Evolutionary conservation across 2,113 vertebrate species (phyloP).

Genomic region (Solenodon paradoxus): DNA sequence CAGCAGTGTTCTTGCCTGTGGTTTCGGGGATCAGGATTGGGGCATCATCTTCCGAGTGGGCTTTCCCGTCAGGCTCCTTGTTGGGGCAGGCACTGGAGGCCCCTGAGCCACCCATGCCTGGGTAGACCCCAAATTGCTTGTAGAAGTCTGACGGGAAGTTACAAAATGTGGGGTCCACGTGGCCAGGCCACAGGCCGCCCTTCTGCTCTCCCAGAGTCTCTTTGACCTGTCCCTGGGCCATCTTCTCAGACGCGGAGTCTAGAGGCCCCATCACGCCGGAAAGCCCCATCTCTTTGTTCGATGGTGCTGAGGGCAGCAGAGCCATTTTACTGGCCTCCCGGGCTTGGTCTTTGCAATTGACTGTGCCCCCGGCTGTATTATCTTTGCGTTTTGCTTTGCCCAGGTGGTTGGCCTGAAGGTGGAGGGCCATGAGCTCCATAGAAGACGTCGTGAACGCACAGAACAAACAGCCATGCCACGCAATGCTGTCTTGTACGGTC

Average conservation of each 20-base stretch:
- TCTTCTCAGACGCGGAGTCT: slow-evolving; percentile 82
- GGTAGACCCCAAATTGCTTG: slow-evolving; percentile 93
- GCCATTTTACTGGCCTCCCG: slow-evolving; percentile 84
- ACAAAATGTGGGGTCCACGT: slow-evolving; percentile 88
- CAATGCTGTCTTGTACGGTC: slow-evolving; percentile 95
- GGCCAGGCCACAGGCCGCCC: slow-evolving; percentile 87
- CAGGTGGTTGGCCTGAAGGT: slow-evolving; percentile 97
- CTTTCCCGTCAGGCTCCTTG: slow-evolving; percentile 82
- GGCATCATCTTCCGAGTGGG: slow-evolving; percentile 82
- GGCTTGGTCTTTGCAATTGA: slow-evolving; percentile 85
- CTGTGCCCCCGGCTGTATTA: slow-evolving; percentile 68
- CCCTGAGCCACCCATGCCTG: slow-evolving; percentile 80
- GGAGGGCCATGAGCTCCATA: slow-evolving; percentile 96
- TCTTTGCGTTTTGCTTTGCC: slow-evolving; percentile 90
- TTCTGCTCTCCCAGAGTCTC: slow-evolving; percentile 87
- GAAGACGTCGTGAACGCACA: slow-evolving; percentile 97
- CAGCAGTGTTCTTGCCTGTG: slow-evolving; percentile 81
- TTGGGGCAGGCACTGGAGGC: slow-evolving; percentile 83
- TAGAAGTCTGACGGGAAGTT: slow-evolving; percentile 95
- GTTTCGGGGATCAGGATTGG: slow-evolving; percentile 83
- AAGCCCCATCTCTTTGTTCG: slow-evolving; percentile 83
- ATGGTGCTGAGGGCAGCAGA: slow-evolving; percentile 78
- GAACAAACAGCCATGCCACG: slow-evolving; percentile 97
- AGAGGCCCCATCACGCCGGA: slow-evolving; percentile 76
- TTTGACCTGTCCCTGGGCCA: slow-evolving; percentile 83